Percentiles rank a stretch among this genome's conserved stretches.
These are phyloP conservation scores for Lonchura striata DNA, from an alignment of 2,113 vertebrate species.

Conservation along the genomic window DNA sequence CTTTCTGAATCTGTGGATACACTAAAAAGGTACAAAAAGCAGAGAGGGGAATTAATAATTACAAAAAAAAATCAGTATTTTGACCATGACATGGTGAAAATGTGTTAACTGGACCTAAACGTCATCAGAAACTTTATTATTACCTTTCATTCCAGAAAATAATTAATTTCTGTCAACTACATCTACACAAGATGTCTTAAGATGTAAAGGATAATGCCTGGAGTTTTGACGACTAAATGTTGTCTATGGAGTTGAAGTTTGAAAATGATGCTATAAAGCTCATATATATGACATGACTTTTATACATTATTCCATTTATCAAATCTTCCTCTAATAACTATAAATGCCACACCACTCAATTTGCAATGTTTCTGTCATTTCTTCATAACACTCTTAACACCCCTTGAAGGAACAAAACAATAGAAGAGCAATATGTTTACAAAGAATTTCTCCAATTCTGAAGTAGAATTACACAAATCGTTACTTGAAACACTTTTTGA, in stretches of 20 bases:
- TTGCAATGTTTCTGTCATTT: neutral
- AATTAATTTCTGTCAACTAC: neutral
- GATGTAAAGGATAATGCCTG: neutral
- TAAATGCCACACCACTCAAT: neutral
- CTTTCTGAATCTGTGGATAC: neutral
- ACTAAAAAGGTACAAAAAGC: constrained; percentile 46
- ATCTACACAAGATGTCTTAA: neutral
- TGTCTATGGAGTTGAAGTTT: neutral
- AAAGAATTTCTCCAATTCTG: neutral
- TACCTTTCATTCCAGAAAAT: neutral
- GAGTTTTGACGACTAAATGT: neutral
- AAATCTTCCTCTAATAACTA: neutral
- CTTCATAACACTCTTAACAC: neutral
- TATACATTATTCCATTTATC: neutral
- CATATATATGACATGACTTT: neutral
- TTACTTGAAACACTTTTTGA: neutral
- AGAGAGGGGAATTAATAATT: neutral
- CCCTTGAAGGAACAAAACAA: neutral
- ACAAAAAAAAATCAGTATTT: neutral
- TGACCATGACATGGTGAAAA: neutral
- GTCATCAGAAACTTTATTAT: neutral
- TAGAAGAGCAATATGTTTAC: neutral
- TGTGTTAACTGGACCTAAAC: neutral
- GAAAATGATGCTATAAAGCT: neutral
- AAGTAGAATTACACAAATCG: neutral